Percentiles rank a stretch among this genome's conserved stretches.
These are phyloP conservation scores for Tenthredo mesomela DNA, from an alignment of 2,888 invertebrate genomes.

Conservation along the genomic window DNA sequence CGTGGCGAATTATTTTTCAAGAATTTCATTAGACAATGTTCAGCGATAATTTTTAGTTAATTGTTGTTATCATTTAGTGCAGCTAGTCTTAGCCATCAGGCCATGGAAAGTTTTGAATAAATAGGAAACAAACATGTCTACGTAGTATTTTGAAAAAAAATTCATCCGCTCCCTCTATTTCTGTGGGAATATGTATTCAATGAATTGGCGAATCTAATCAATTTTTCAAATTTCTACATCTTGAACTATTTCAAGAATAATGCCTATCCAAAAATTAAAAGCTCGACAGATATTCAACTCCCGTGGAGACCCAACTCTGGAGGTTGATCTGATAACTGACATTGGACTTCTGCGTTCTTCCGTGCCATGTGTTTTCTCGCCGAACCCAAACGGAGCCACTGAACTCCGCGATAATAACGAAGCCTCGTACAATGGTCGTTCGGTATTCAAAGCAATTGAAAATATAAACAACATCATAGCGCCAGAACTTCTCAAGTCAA, in stretches of 20 bases:
- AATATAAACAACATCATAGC: constrained; percentile 72
- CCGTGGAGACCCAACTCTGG: constrained; percentile 86
- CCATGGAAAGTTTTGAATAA: constrained; percentile 23
- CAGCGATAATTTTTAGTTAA: not conserved
- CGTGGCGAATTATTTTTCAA: not conserved
- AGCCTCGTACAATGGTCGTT: constrained; percentile 66
- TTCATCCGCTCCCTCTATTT: not conserved
- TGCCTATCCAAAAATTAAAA: constrained; percentile 82
- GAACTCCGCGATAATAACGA: constrained; percentile 70
- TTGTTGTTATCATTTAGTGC: not conserved
- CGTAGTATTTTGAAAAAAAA: not conserved
- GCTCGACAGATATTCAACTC: constrained; percentile 86
- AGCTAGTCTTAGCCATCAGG: not conserved
- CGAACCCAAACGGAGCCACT: constrained; percentile 66
- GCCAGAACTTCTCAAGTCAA: constrained; percentile 71
- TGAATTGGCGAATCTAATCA: not conserved
- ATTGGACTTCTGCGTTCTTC: constrained; percentile 72
- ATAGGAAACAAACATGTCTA: not conserved
- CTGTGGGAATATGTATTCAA: not conserved
- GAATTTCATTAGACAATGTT: not conserved
- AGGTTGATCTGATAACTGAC: constrained; percentile 73
- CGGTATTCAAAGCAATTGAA: constrained; percentile 71
- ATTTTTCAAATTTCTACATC: not conserved
- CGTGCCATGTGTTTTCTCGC: constrained; percentile 65
- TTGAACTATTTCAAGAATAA: constrained; percentile 63